Evolutionary conservation across 2,113 vertebrate genomes (phyloP), one percentile per base, ranked within the genome.

Genomic region (Stegostoma tigrinum): DNA sequence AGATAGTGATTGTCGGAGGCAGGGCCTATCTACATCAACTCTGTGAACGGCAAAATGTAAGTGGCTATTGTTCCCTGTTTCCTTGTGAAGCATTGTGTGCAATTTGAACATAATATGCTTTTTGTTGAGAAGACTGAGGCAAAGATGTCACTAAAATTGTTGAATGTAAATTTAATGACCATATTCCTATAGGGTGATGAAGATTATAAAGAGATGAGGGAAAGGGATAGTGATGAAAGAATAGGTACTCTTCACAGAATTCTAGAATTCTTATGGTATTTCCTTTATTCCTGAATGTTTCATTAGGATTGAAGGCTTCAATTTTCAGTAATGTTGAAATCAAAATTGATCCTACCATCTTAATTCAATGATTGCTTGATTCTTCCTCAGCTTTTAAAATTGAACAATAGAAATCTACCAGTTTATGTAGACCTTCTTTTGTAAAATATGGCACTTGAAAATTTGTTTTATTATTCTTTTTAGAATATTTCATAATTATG

Each of bases 1-100:
- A 98, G 97, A 98, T 98, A 24, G 98, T 98, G 96, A 98, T 98
- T 45, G 98, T 98, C 4, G 98, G 98, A 93, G 98, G 98, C 96
- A 97, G 98, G 86, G 98, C 98, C 24, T 98, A 98, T 96, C 97
- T 98, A 8, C 98, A 98, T 96, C 98, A 98, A 96, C 97, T 98
- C 97, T 98, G 98, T 80, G 98, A 96, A 34, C 96, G 96, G 45
- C 96, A 96, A 75, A 96, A 95, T 95, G 96, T 96, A 96, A 96
- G 96, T 95, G 34, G 15, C 5, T n/a, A 38, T 38, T 8, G 52
- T n/a, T 90, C 42, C 34, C 42, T 64, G 55, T 30, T 91, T 61
- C 55, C 30, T 38, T 93, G 15, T 93, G 34, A 66, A 66, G 21
- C 19, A 14, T 61, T 90, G 52, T 30, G 15, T 34, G 27, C 34